These are phyloP conservation scores for Ahaetulla prasina DNA, from an alignment of 2,113 vertebrate genomes.

Conservation along the genomic window DNA sequence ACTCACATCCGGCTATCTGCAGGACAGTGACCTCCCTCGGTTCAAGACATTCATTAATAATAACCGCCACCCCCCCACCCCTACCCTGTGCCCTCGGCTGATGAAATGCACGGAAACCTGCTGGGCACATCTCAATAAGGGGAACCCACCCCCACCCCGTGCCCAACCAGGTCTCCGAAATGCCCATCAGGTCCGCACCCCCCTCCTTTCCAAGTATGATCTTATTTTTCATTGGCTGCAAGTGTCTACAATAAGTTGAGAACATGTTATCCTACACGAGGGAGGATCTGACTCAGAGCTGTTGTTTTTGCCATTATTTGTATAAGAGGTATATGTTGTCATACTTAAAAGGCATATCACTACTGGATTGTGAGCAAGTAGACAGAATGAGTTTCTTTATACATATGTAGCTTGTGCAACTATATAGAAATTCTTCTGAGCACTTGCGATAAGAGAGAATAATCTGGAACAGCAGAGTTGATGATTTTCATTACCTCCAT, in stretches of 20 bases:
- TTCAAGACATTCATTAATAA: too few relatives aligned
- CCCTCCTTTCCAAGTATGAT: background rate
- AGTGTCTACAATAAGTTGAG: background rate
- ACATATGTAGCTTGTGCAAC: background rate
- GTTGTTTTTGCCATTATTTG: background rate
- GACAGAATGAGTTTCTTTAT: background rate
- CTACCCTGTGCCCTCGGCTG: too few relatives aligned
- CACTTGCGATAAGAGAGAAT: background rate
- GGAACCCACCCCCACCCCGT: too few relatives aligned
- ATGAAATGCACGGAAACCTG: too few relatives aligned
- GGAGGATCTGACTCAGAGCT: background rate
- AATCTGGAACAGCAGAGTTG: background rate
- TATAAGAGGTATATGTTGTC: background rate
- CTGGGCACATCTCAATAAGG: too few relatives aligned
- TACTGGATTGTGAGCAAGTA: background rate
- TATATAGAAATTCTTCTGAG: background rate
- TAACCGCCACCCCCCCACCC: too few relatives aligned
- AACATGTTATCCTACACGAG: background rate
- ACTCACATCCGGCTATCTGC: too few relatives aligned
- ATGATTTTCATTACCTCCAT: background rate
- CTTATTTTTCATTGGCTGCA: background rate
- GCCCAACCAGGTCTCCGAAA: too few relatives aligned
- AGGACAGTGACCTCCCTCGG: too few relatives aligned
- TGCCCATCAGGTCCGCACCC: too few relatives aligned
- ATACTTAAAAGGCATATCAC: background rate